Evolutionary conservation across 1,140 invertebrate species (phyloP).

Genomic region (Rhynchophorus ferrugineus): DNA sequence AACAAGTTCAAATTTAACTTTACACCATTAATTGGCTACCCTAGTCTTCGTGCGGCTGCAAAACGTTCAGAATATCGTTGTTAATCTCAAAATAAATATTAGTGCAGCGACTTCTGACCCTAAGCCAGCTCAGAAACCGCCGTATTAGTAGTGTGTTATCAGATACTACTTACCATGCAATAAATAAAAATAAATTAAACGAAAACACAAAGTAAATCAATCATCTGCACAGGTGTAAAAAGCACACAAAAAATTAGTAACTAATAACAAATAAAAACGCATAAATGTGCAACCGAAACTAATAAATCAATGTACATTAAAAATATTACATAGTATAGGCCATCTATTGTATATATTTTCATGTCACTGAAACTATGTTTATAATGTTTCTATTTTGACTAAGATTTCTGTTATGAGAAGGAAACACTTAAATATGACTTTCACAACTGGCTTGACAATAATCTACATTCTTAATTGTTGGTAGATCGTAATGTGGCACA

Average conservation of each 20-base stretch:
- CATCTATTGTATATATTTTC: no score
- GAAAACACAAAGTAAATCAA: conserved; percentile 10
- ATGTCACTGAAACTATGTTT: no score
- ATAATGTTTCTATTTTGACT: no score
- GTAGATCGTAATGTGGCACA: no score
- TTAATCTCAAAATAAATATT: no score
- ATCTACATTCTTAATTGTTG: no score
- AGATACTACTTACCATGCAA: conserved; percentile 38
- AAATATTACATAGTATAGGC: not conserved
- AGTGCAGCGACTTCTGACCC: no score
- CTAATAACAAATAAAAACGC: conserved; percentile 3
- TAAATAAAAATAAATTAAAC: conserved; percentile 12
- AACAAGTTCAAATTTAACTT: conserved; percentile 1
- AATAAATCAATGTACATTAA: not conserved
- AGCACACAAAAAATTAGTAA: conserved; percentile 19
- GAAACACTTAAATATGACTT: no score
- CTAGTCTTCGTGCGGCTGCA: conserved; percentile 21
- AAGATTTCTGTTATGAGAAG: no score
- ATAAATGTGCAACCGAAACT: not conserved
- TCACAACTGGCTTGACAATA: no score
- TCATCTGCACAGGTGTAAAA: conserved; percentile 22
- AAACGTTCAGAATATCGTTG: conserved; percentile 15
- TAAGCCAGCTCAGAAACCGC: not conserved
- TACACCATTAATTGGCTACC: conserved; percentile 21
- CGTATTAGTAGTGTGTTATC: conserved; percentile 26